Conservation (phyloP, 2,888 invertebrate genomes). For the Agriotes lineatus region DNA sequence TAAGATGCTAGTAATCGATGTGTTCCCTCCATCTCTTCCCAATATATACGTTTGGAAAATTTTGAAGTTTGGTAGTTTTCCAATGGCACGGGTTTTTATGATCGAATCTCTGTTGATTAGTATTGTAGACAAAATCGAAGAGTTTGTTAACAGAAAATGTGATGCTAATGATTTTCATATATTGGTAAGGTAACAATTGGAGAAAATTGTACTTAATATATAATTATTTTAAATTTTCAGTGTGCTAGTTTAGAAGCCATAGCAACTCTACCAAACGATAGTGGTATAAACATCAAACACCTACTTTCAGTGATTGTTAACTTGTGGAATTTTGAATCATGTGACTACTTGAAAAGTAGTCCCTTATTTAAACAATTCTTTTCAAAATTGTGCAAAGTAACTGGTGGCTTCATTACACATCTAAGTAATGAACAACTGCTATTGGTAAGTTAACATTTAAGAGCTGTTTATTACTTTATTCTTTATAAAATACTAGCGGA, state of each 20-base stretch:
- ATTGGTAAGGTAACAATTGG: constrained; percentile 39
- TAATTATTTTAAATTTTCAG: constrained; percentile 41
- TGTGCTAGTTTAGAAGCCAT: constrained; percentile 40
- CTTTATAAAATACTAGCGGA: no score
- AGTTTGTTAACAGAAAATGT: constrained; percentile 31
- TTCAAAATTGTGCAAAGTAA: constrained; percentile 49
- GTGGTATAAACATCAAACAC: constrained; percentile 35
- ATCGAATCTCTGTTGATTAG: constrained; percentile 40
- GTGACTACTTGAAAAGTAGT: constrained; percentile 43
- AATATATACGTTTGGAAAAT: constrained; percentile 45
- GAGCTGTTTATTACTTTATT: no score
- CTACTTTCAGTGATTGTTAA: constrained; percentile 19
- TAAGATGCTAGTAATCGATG: constrained; percentile 36
- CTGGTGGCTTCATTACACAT: constrained; percentile 42
- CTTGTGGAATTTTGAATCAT: constrained; percentile 46
- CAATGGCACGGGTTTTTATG: constrained; percentile 30
- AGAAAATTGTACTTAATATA: neutral
- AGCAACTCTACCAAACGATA: constrained; percentile 36
- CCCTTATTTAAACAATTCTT: constrained; percentile 50
- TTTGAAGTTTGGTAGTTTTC: constrained; percentile 38
- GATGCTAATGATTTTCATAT: constrained; percentile 37
- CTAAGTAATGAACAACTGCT: constrained; percentile 34
- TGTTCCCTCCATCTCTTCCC: neutral
- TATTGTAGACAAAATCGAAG: constrained; percentile 36
- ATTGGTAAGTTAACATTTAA: no score